Evolutionary conservation across 2,888 invertebrate species (phyloP), one percentile per base, ranked within the genome.

Genomic region (Anthoptus insignis): DNA sequence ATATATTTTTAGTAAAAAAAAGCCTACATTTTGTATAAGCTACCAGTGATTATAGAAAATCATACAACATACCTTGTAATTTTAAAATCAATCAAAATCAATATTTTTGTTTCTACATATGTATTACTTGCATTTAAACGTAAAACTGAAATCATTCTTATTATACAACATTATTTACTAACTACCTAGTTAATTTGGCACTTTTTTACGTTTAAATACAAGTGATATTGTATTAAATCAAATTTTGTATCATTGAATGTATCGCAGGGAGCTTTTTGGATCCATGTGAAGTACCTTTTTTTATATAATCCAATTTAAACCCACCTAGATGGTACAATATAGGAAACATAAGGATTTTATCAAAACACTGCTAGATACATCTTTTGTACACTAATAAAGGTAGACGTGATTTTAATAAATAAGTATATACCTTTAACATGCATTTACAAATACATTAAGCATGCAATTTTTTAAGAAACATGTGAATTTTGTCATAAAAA

Each of bases 311-410:
- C 45, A 14, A 53, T 59, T 49, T 16, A 45, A 60, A 53, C 60
- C 53, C 60, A 60, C 60, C 60, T 53, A 60, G 27, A 60, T 22
- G 60, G 60, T 60, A 60, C 60, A 60, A 60, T 52, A 52, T 60
- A 59, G 50, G 11, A 34, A 53, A 53, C 21, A n/a, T 59, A 59
- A 59, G 52, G n/a, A 9, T 58, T 22, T 47, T 34, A 22, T 9
- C 14, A 21, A 47, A 45, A 34, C 29, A 13, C 34, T 37, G n/a
- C 8, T 13, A 22, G 2, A 21, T 7, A 21, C 1, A 13, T 3
- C 13, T 45, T 45, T 13, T 45, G 13, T 45, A 45, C n/a, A n/a
- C n/a, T n/a, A 45, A 45, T 45, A 13, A 21, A n/a, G 21, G 47
- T 24, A 47, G 24, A 24, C 47, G 21, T n/a, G 24, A 47, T 47